Base-by-base conservation (phyloP, 37 sponge, comb jelly and placozoan species). In the Dysidea cf. avara region DNA sequence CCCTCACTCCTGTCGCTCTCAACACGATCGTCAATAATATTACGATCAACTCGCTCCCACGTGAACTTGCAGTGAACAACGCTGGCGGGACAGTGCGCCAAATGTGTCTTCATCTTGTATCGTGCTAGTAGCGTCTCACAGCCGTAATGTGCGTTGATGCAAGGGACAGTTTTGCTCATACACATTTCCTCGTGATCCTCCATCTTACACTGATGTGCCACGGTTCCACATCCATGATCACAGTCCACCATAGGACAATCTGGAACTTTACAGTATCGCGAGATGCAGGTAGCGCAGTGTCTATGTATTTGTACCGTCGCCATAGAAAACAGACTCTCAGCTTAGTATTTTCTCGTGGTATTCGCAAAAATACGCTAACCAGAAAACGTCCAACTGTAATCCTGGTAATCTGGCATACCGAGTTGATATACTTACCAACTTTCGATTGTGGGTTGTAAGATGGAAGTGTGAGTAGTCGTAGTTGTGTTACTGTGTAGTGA, bases 71-170 rank as follows among this genome's bases (percentile, higher is more conserved):
- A 71, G 22, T 32, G 22, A 7, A 71, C 57, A 0, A 34, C 36
- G 53, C 71, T 71, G 2, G 71, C 71, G 22, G 71, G 71, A 32
- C 71, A 71, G 43, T 34, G 71, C 33, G 56, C 57, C n/a, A 71
- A 13, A 30, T 71, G 71, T 14, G 3, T 31, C 34, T 35, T 2
- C 37, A 71, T 13, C 34, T 31, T 34, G 37, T 9, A 25, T 30
- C 71, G 6, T 17, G n/a, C 7, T 20, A 71, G 0, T 20, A 12
- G 16, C 2, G 38, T 16, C 12, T 34, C 37, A 36, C 71, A 71
- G 34, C 71, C 71, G 30, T 71, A 71, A 11, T 9, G 34, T 9
- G 56, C 56, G 13, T 54, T 71, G 56, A 18, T 30, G 30, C 71
- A 71, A 9, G 56, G 33, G 17, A 71, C 71, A 18, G 22, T 55